A percentile compares a stretch with the other conserved stretches of the same genome.
phyloP scores from a whole-genome alignment of 2,797 vertebrate genomes.

The Poecilia wingei region DNA sequence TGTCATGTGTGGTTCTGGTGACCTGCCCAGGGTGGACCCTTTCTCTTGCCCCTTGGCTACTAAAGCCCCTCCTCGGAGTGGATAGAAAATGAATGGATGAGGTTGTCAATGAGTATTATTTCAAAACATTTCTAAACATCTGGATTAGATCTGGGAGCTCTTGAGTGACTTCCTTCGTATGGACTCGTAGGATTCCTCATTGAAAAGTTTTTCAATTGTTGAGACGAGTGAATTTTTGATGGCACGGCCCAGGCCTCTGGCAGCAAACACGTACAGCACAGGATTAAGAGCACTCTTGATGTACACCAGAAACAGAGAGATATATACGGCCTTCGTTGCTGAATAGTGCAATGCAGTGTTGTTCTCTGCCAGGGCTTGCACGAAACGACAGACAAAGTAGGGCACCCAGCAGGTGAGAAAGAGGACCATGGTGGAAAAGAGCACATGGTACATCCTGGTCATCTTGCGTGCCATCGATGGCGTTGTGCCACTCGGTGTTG shows the following conservation, averaged over 20 bases:
- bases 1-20: background rate
- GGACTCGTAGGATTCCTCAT: slow-evolving; percentile 77
- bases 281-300: slow-evolving; percentile 82
- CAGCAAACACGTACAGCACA: slow-evolving; percentile 82
- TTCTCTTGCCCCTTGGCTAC: background rate
- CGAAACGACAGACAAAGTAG: slow-evolving; percentile 80
- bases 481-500: slow-evolving; percentile 33
- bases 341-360: fast-evolving
- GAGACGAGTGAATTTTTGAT: slow-evolving; percentile 77
- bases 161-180: slow-evolving; percentile 75
- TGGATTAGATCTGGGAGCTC: slow-evolving; percentile 69
- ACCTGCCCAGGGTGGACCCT: background rate
- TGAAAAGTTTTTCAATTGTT: slow-evolving; percentile 80
- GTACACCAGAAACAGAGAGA: slow-evolving; percentile 81
- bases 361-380: slow-evolving; percentile 34
- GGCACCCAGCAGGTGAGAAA: slow-evolving; percentile 86
- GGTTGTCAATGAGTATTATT: too few species aligned
- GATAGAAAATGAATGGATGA: background rate
- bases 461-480: slow-evolving; percentile 58
- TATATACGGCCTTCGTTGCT: slow-evolving; percentile 13
- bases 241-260: slow-evolving; percentile 74
- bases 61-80: background rate
- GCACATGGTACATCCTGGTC: slow-evolving; percentile 78
- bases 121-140: background rate
- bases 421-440: slow-evolving; percentile 83